Percentiles rank a stretch among this genome's conserved stretches.
Conservation (phyloP, 64 coral and sea anemone species). For the Anthopleura sola region DNA sequence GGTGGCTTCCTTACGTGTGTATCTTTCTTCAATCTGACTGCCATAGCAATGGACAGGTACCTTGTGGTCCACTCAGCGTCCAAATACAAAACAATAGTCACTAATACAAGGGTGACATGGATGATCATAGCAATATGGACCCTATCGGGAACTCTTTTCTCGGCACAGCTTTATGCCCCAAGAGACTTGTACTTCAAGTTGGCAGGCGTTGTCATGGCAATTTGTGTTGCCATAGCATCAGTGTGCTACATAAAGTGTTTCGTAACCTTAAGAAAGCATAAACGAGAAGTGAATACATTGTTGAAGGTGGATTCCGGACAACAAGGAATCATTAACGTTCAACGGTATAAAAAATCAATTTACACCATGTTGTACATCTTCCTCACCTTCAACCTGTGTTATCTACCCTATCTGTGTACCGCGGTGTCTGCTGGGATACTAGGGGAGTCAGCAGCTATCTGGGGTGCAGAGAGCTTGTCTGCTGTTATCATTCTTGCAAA, state of each 20-base stretch:
- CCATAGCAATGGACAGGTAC: constrained; percentile 40
- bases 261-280: not conserved
- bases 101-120: constrained; percentile 14
- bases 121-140: constrained; percentile 11
- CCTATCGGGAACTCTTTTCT: not conserved
- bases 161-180: constrained; percentile 13
- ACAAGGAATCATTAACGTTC: constrained; percentile 4
- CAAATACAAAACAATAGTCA: constrained; percentile 34
- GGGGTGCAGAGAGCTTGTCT: constrained; percentile 20
- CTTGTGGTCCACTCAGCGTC: constrained; percentile 34
- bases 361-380: constrained; percentile 43
- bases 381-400: constrained; percentile 31
- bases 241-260: constrained; percentile 35
- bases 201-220: constrained; percentile 5
- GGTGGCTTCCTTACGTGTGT: constrained; percentile 17
- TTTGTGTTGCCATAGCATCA: constrained; percentile 26
- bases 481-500: constrained; percentile 23
- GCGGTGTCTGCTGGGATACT: constrained; percentile 13
- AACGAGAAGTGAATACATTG: not conserved
- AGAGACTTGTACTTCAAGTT: constrained; percentile 26
- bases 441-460: constrained; percentile 8
- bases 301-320: too few species aligned
- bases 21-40: constrained; percentile 35
- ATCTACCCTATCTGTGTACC: constrained; percentile 19
- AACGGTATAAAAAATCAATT: constrained; percentile 36